A percentile compares a stretch with the other conserved stretches of the same genome.
Evolutionary conservation across 2,888 invertebrate species (phyloP).

Genomic region (Drosophila limbata): DNA sequence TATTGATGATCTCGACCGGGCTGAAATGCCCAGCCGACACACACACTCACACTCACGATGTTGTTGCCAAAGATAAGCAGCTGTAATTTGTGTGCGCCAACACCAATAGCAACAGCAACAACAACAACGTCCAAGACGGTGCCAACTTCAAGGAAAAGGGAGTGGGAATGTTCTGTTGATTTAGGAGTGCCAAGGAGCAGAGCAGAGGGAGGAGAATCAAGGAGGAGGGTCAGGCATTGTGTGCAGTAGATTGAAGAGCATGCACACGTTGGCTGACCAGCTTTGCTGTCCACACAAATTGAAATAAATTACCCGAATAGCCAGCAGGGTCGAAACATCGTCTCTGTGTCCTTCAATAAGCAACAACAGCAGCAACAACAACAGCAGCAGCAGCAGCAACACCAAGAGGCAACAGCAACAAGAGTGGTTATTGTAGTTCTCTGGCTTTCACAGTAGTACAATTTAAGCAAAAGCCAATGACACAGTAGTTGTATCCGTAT

Average conservation of each 20-base stretch:
- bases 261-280: slow-evolving; percentile 58
- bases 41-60: slow-evolving; percentile 23
- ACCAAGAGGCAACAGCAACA: slow-evolving; percentile 35
- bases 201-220: slow-evolving; percentile 1
- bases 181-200: slow-evolving; percentile 63
- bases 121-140: slow-evolving; percentile 54
- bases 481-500: slow-evolving; percentile 10
- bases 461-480: slow-evolving; percentile 58
- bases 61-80: slow-evolving; percentile 77
- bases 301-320: slow-evolving; percentile 78
- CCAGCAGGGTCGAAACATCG: slow-evolving; percentile 59
- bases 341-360: slow-evolving; percentile 60
- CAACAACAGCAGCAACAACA: slow-evolving; percentile 39
- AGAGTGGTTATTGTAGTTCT: slow-evolving; percentile 70
- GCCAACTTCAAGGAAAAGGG: slow-evolving; percentile 32
- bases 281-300: slow-evolving; percentile 79
- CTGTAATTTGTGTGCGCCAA: slow-evolving; percentile 78
- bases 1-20: slow-evolving; percentile 72
- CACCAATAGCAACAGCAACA: slow-evolving; percentile 65
- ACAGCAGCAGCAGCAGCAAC: slow-evolving; percentile 11
- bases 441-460: slow-evolving; percentile 57
- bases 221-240: slow-evolving; percentile 39
- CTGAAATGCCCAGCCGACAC: slow-evolving; percentile 36
- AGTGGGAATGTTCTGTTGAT: slow-evolving; percentile 54
- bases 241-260: slow-evolving; percentile 76